Conservation (phyloP, 30 jellyfish, hydroid and myxozoan genomes). For the Pelagia noctiluca region DNA sequence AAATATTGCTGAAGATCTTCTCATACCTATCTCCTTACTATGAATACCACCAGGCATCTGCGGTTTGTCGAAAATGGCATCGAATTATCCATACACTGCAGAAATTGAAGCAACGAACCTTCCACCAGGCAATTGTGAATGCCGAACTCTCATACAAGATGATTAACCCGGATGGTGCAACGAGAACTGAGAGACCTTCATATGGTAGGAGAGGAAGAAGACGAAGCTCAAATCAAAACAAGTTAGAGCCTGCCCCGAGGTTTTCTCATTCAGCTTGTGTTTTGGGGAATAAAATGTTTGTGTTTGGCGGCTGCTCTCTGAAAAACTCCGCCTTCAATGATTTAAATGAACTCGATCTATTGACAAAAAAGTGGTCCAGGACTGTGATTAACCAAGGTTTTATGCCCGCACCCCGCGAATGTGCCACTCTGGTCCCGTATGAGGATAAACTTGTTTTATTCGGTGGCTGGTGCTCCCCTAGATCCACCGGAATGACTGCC, state of each 20-base stretch:
- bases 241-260: slow-evolving; percentile 77
- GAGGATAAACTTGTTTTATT: slow-evolving; percentile 65
- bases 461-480: slow-evolving; percentile 98
- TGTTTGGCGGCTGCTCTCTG: slow-evolving; percentile 90
- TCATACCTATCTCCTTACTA: slow-evolving; percentile 88
- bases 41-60: slow-evolving; percentile 62
- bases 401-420: slow-evolving; percentile 96
- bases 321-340: slow-evolving; percentile 89
- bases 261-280: slow-evolving; percentile 84
- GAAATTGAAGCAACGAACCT: slow-evolving; percentile 27
- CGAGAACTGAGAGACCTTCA: not conserved
- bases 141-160: slow-evolving; percentile 51
- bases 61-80: slow-evolving; percentile 86
- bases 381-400: slow-evolving; percentile 73
- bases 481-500: slow-evolving; percentile 70
- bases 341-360: slow-evolving; percentile 70
- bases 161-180: slow-evolving; percentile 40
- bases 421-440: slow-evolving; percentile 81
- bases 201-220: slow-evolving; percentile 27
- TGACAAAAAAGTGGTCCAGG: slow-evolving; percentile 72
- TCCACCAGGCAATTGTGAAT: slow-evolving; percentile 40
- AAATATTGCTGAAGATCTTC: slow-evolving; percentile 68
- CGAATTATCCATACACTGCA: slow-evolving; percentile 61
- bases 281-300: slow-evolving; percentile 62
- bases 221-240: slow-evolving; percentile 3